A percentile compares a stretch with the other conserved stretches of the same genome.
Evolutionary conservation across 1,140 invertebrate genomes (phyloP).

Genomic region (Rhagoletis zephyria): DNA sequence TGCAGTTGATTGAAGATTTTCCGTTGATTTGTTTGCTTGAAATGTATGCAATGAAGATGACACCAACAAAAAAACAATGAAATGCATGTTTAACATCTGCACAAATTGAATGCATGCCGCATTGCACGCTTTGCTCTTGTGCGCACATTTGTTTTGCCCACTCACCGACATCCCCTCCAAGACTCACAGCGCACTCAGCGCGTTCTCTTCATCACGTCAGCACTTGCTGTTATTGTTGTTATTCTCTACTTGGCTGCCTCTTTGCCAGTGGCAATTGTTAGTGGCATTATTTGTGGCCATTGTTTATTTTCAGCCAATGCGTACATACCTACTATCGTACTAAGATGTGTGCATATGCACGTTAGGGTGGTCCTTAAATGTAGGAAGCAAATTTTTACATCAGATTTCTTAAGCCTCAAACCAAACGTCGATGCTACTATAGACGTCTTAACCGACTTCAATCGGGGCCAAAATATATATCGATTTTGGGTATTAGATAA

Average conservation of each 20-base stretch:
- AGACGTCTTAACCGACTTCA: too few relatives aligned
- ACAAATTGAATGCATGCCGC: background rate
- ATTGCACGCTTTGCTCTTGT: background rate
- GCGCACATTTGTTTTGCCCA: background rate
- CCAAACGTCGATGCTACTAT: too few relatives aligned
- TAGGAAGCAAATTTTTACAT: too few relatives aligned
- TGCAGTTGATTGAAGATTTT: constrained; percentile 1
- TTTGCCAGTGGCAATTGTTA: background rate
- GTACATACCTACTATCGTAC: background rate
- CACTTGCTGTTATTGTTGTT: too few relatives aligned
- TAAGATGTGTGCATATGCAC: background rate
- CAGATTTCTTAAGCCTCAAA: too few relatives aligned
- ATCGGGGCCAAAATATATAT: too few relatives aligned
- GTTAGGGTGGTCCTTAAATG: background rate
- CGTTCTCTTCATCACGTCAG: background rate
- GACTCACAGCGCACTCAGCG: background rate
- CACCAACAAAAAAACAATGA: background rate
- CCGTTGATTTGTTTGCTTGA: background rate
- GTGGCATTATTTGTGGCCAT: background rate
- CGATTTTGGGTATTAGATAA: too few relatives aligned
- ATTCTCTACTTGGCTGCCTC: background rate
- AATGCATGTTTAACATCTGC: background rate
- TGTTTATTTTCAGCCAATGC: background rate
- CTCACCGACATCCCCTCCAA: background rate
- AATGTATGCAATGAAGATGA: background rate